These are phyloP conservation scores for Amphipyra tragopoginis DNA, from an alignment of 2,888 invertebrate species.

Conservation along the genomic window DNA sequence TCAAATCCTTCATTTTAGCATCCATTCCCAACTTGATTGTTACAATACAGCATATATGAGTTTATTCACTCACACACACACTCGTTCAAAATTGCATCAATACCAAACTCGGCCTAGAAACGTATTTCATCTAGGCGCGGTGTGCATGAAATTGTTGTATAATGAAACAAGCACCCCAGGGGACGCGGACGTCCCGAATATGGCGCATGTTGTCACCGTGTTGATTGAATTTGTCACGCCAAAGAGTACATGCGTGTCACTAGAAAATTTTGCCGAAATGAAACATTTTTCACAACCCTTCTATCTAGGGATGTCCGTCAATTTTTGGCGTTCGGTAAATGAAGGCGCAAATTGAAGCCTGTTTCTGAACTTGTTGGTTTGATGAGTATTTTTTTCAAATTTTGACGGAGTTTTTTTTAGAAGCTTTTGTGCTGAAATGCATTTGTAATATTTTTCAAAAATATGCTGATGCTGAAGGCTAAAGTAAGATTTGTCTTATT, in stretches of 20 bases:
- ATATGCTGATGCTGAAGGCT: too few species aligned
- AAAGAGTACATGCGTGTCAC: slow-evolving; percentile 51
- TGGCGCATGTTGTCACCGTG: slow-evolving; percentile 57
- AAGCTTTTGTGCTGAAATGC: background rate
- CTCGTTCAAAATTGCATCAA: slow-evolving; percentile 35
- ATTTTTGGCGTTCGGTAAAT: slow-evolving; percentile 34
- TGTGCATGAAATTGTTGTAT: slow-evolving; percentile 61
- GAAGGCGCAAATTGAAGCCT: slow-evolving; percentile 31
- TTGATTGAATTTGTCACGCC: slow-evolving; percentile 67
- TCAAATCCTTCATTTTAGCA: too few species aligned
- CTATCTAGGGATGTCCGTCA: slow-evolving; percentile 24
- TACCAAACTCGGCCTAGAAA: slow-evolving; percentile 29
- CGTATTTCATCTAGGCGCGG: slow-evolving; percentile 44
- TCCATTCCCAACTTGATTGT: background rate
- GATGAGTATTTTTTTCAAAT: background rate
- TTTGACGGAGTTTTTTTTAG: background rate
- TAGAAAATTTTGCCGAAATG: slow-evolving; percentile 53
- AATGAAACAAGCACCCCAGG: slow-evolving; percentile 53
- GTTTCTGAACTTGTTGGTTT: slow-evolving; percentile 13
- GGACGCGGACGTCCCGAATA: slow-evolving; percentile 51
- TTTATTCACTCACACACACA: slow-evolving; percentile 5
- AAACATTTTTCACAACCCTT: slow-evolving; percentile 45
- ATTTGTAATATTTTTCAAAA: too few species aligned
- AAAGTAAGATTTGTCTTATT: too few species aligned
- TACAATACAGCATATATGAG: background rate